Conservation (phyloP, 1,140 invertebrate genomes). For the Coenobita brevimanus region DNA sequence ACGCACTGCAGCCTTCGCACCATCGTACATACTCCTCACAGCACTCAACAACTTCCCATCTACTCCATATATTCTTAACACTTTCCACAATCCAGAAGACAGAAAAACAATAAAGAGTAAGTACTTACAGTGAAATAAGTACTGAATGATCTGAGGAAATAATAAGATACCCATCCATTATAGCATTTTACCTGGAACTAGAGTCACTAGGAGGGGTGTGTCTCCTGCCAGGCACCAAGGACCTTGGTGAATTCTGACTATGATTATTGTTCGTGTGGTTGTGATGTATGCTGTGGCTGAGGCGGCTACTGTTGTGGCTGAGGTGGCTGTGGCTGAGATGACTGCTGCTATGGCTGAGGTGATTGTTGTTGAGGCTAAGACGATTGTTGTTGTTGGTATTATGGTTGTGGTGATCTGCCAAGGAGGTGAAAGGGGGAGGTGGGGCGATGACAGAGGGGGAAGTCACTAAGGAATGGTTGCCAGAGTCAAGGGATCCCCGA, state of each 20-base stretch:
- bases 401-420: constrained; percentile 18
- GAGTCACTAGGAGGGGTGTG: constrained; percentile 38
- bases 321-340: too few relatives aligned
- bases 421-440: constrained; percentile 24
- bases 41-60: too few relatives aligned
- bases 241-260: constrained; percentile 12
- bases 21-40: too few relatives aligned
- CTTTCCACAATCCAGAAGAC: too few relatives aligned
- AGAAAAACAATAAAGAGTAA: background rate
- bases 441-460: constrained; percentile 42
- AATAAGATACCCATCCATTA: too few relatives aligned
- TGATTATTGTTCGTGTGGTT: constrained; percentile 21
- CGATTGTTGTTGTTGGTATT: background rate
- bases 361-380: background rate
- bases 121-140: too few relatives aligned
- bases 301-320: too few relatives aligned
- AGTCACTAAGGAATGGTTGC: constrained; percentile 54
- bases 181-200: constrained; percentile 11
- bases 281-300: background rate
- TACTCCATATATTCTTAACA: too few relatives aligned
- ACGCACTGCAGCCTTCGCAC: too few relatives aligned
- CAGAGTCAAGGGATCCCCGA: constrained; percentile 58
- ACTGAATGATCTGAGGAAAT: too few relatives aligned
- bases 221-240: constrained; percentile 17
- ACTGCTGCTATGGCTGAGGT: too few relatives aligned